Evolutionary conservation across 2,888 invertebrate genomes (phyloP), one percentile per base, ranked within the genome.

Genomic region (Standfussiana lucernea): DNA sequence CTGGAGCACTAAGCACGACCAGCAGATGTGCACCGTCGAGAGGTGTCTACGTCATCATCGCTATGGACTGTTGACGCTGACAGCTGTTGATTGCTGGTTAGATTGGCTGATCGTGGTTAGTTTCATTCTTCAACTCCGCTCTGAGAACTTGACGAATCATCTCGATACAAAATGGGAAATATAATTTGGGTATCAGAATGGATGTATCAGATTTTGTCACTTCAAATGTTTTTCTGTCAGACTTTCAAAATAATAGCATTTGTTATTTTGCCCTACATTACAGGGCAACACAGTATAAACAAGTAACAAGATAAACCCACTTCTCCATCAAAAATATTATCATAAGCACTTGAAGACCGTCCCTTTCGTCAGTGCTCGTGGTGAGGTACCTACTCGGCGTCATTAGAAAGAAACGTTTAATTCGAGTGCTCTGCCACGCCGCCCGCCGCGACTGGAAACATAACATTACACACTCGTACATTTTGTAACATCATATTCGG

Each of bases 401-500:
- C 24, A 59, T 67, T 42, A 62, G 67, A 24, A 53, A 62, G 67
- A 24, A 53, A 24, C 66, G 65, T 45, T 61, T 65, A 45, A 21
- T 32, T 65, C 45, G 69, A 72, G 45, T 47, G 28, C 15, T 6
- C n/a, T 1, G 21, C 13, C 66, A 24, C 42, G 32, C 47, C 32
- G 32, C n/a, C 11, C 42, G 0, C 5, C 28, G 50, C 15, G 37
- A n/a, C 35, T 28, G 61, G 24, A 56, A 47, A 47, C 75, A 45
- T 35, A 18, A 59, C 56, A 32, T 45, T 15, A 40, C 47, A 56
- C 18, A 32, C 32, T 5, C 8, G 24, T 18, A 35, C 28, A 47
- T 79, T 53, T 65, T 42, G 75, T 65, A 83, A 79, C 21, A 42
- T 72, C 62, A 32, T 18, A 53, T 61, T 47, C 65, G 47, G 80